A percentile compares a stretch with the other conserved stretches of the same genome.
Evolutionary conservation across 2,113 vertebrate species (phyloP).

Genomic region (Scalopus aquaticus): DNA sequence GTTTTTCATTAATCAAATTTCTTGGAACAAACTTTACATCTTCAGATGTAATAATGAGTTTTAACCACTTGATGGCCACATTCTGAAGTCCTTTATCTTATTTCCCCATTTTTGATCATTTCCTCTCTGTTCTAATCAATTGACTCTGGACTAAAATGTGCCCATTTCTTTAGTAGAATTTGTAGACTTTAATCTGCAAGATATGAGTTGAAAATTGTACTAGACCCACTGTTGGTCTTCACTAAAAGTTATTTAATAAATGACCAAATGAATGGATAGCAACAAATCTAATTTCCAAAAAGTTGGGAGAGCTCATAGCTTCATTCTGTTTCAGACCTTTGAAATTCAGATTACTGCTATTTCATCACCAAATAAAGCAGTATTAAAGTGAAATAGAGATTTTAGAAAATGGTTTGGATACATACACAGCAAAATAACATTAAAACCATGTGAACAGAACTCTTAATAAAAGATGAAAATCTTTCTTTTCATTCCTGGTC

Average conservation of each 20-base stretch:
- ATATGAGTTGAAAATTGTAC: neutral
- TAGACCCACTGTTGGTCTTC: neutral
- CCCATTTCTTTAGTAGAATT: neutral
- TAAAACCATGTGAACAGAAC: neutral
- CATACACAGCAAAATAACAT: neutral
- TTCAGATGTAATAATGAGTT: constrained; percentile 69
- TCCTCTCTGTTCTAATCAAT: neutral
- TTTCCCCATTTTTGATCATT: neutral
- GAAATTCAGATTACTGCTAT: neutral
- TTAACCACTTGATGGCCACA: constrained; percentile 76
- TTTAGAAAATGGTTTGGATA: neutral
- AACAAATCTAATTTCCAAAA: neutral
- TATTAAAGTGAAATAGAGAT: neutral
- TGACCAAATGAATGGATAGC: neutral
- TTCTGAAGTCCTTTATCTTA: constrained; percentile 63
- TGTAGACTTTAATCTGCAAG: neutral
- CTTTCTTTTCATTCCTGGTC: neutral
- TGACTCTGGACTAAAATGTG: neutral
- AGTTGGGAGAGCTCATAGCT: neutral
- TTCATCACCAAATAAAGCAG: neutral
- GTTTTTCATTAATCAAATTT: constrained; percentile 5
- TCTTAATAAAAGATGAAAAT: neutral
- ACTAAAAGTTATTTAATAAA: neutral
- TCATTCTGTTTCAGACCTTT: neutral
- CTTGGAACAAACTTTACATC: neutral